Conservation (phyloP, 2,888 invertebrate species). For the Drosophila sordidula region DNA sequence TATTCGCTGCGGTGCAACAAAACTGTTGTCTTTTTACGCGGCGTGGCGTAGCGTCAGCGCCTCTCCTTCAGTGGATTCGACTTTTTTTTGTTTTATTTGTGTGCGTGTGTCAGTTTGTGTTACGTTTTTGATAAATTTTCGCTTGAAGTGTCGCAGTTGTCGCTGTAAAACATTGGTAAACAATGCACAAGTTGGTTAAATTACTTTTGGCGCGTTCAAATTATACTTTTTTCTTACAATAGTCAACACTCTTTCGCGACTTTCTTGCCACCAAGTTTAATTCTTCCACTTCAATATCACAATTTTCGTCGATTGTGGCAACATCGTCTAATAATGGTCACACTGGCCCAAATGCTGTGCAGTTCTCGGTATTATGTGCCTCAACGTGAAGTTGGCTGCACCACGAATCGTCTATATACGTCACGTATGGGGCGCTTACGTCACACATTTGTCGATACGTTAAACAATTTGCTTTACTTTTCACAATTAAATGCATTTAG, state of each 20-base stretch:
- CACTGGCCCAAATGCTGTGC: slow-evolving; percentile 41
- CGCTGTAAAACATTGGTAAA: slow-evolving; percentile 30
- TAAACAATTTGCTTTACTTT: background rate
- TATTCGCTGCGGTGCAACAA: background rate
- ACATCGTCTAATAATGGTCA: slow-evolving; percentile 81
- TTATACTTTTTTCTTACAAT: slow-evolving; percentile 67
- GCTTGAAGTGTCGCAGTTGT: background rate
- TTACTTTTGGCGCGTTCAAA: slow-evolving; percentile 64
- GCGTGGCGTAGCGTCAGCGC: slow-evolving; percentile 41
- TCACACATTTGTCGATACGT: slow-evolving; percentile 18
- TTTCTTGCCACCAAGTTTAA: slow-evolving; percentile 69
- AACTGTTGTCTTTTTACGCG: slow-evolving; percentile 26
- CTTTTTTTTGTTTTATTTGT: slow-evolving; percentile 14
- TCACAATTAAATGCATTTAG: background rate
- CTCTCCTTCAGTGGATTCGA: slow-evolving; percentile 27
- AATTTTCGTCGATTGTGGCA: slow-evolving; percentile 81
- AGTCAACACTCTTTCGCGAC: slow-evolving; percentile 74
- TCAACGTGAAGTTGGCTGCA: slow-evolving; percentile 45
- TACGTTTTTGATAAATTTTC: slow-evolving; percentile 14
- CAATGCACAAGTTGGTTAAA: slow-evolving; percentile 34
- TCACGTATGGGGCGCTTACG: slow-evolving; percentile 32
- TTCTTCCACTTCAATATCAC: slow-evolving; percentile 60
- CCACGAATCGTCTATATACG: slow-evolving; percentile 7
- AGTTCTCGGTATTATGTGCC: slow-evolving; percentile 29
- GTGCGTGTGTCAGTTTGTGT: slow-evolving; percentile 36